Evolutionary conservation across 2,888 invertebrate genomes (phyloP).

Genomic region (Netelia inedita): DNA sequence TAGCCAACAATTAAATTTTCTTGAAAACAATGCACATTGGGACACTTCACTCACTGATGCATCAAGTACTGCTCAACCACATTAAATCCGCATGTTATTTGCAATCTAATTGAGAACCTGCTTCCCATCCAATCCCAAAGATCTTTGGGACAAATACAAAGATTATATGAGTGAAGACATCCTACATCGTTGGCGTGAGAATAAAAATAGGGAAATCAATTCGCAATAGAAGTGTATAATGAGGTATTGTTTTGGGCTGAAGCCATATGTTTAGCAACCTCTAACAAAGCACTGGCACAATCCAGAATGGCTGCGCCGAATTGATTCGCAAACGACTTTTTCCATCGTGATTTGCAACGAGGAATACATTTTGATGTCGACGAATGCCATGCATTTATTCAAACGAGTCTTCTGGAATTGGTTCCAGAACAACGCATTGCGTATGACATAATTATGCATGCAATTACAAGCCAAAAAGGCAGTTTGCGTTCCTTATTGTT

Average conservation of each 20-base stretch:
- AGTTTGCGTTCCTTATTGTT: slow-evolving; percentile 69
- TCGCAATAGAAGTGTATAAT: too few species aligned
- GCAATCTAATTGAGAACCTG: slow-evolving; percentile 66
- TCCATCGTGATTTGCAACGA: slow-evolving; percentile 78
- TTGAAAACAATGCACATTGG: slow-evolving; percentile 78
- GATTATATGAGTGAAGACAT: slow-evolving; percentile 17
- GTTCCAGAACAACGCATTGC: slow-evolving; percentile 59
- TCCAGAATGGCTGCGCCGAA: too few species aligned
- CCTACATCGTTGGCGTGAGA: not conserved
- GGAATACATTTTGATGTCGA: slow-evolving; percentile 74
- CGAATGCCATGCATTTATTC: slow-evolving; percentile 13
- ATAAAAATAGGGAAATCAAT: too few species aligned
- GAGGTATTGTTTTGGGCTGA: not conserved
- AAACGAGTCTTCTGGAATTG: slow-evolving; percentile 39
- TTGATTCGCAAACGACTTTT: too few species aligned
- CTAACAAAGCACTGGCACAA: too few species aligned
- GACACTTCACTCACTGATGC: slow-evolving; percentile 71
- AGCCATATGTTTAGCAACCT: too few species aligned
- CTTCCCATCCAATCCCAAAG: not conserved
- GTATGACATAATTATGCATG: slow-evolving; percentile 69
- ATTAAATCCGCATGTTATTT: slow-evolving; percentile 74
- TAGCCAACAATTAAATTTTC: slow-evolving; percentile 74
- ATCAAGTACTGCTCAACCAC: slow-evolving; percentile 60
- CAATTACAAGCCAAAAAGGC: too few species aligned
- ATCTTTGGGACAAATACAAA: slow-evolving; percentile 41